phyloP scores from a whole-genome alignment of 2,797 vertebrate genomes.

The Peromyscus melanophrys region DNA sequence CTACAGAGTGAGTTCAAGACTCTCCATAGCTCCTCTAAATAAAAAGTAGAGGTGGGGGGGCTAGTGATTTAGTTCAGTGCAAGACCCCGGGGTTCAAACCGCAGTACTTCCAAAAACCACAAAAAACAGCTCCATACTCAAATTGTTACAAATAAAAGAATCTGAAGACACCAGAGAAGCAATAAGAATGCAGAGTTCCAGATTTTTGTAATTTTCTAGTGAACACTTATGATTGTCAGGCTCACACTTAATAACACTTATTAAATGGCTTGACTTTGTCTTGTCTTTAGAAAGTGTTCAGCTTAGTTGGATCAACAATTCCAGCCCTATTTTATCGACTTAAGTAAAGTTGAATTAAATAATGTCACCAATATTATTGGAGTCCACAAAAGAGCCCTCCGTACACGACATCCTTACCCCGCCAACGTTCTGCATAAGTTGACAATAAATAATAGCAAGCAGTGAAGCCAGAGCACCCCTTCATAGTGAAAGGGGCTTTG shows the following conservation, averaged over 20 bases:
- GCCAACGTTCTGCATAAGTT: background rate
- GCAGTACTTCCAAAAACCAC: background rate
- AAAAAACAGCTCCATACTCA: background rate
- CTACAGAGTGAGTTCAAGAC: background rate
- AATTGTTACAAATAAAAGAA: slow-evolving; percentile 28
- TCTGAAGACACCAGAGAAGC: background rate
- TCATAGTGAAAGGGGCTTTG: background rate
- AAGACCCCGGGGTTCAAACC: background rate
- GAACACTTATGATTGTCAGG: background rate
- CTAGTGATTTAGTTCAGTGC: background rate
- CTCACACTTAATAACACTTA: slow-evolving; percentile 21
- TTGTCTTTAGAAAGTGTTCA: slow-evolving; percentile 51
- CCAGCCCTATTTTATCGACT: background rate
- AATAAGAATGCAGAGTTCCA: background rate
- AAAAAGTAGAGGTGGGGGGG: background rate
- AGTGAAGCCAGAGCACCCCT: background rate
- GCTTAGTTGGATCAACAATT: slow-evolving; percentile 12
- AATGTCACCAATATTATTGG: background rate
- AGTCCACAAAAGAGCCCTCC: background rate
- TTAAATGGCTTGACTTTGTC: slow-evolving; percentile 3
- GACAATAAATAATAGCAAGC: slow-evolving; percentile 43
- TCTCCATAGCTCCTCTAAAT: background rate
- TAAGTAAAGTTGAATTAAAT: slow-evolving; percentile 29
- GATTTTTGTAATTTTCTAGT: slow-evolving; percentile 14
- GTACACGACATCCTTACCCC: background rate